Evolutionary conservation across 1,140 invertebrate species (phyloP), one percentile per base, ranked within the genome.

Genomic region (Tribolium madens): DNA sequence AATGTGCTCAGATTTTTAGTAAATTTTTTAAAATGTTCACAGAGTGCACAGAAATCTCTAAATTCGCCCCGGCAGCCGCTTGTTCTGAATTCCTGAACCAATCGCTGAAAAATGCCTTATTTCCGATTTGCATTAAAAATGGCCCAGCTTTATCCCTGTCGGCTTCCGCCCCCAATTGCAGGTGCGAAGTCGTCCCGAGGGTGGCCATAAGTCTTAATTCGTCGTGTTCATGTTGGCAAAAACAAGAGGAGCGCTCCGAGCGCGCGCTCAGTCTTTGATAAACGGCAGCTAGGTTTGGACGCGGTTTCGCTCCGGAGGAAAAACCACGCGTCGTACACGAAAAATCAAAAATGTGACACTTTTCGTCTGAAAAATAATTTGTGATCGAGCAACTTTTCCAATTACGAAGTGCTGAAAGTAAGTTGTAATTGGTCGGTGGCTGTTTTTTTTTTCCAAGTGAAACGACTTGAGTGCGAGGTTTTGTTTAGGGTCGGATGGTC

Each of bases 201-300:
- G 52, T 15, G 12, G 50, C 14, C 50, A 53, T 53, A 53, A 14
- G 12, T 57, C 52, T 57, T 57, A 57, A 57, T 57, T 57, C 52
- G n/a, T 26, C 21, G 52, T 57, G 18, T 57, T n/a, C 18, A 26
- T 18, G 17, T 57, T 57, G 52, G 52, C 52, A 57, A 57, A 57
- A 57, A 57, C 52, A 57, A 57, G 68, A 46, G 14, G 68, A 46
- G 68, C 68, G 68, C 68, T 47, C 46, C 12, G 12, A 71, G 33
- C 64, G 42, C 47, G 68, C 68, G 52, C 52, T 57, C 68, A 71
- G 68, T 71, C 68, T 71, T 71, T 46, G 17, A 71, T 46, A 46
- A 47, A 71, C 68, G 47, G 5, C 36, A 14, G 17, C 68, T 9
- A 71, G 17, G 68, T 71, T 71, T 71, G 68, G 68, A 71, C 47